These are phyloP conservation scores for Sprattus sprattus DNA, from an alignment of 2,113 vertebrate genomes.

Conservation along the genomic window DNA sequence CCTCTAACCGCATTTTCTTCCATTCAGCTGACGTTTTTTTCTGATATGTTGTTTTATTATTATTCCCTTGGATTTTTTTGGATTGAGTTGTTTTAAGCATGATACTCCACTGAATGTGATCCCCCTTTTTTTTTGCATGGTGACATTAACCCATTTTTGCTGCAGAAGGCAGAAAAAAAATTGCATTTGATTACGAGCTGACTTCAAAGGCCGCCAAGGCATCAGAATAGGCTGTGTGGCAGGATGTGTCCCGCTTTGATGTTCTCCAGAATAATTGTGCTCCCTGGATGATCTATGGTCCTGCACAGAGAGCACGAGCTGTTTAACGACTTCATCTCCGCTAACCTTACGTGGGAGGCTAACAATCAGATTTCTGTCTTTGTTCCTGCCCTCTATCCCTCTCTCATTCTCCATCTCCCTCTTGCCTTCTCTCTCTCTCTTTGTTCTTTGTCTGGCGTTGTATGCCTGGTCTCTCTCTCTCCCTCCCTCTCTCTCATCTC, in stretches of 20 bases:
- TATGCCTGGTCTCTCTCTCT: background rate
- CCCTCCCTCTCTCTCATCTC: constrained; percentile 42
- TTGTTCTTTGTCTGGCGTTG: background rate
- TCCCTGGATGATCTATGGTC: background rate
- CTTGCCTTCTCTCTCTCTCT: background rate
- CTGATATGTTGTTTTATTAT: background rate
- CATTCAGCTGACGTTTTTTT: constrained; percentile 4
- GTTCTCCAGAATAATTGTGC: background rate
- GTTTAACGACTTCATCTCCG: background rate
- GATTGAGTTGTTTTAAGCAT: constrained; percentile 20
- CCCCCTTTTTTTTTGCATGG: constrained; percentile 63
- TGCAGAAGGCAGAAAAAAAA: background rate
- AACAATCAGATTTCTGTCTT: background rate
- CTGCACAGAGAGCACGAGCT: background rate
- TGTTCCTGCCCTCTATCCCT: background rate
- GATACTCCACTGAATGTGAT: constrained; percentile 48
- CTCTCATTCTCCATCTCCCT: background rate
- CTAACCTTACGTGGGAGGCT: background rate
- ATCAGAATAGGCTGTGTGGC: background rate
- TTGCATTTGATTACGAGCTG: background rate
- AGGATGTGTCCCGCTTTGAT: background rate
- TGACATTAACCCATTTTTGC: constrained; percentile 52
- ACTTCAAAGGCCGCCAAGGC: background rate
- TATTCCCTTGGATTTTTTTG: background rate
- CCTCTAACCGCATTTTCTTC: background rate